phyloP scores from a whole-genome alignment of 2,113 vertebrate species.

The Arothron firmamentum region DNA sequence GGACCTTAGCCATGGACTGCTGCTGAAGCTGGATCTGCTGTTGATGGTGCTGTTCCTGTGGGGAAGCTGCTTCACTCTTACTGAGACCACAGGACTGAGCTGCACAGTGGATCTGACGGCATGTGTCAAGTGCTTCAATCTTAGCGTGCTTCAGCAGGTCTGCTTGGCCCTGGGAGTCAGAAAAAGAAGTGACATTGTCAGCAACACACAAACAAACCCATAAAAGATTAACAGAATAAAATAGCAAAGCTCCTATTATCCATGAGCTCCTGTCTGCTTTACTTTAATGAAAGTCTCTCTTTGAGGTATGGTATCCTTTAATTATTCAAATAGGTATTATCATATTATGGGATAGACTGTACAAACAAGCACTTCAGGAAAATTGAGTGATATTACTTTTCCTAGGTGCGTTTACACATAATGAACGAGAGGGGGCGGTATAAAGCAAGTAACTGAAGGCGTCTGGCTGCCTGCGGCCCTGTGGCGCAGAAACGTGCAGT shows the following conservation, averaged over 20 bases:
- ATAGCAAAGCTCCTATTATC: too few relatives aligned
- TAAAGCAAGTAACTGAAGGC: conserved; percentile 9
- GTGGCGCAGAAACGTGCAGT: conserved; percentile 38
- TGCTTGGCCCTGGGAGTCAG: conserved; percentile 80
- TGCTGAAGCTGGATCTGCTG: conserved; percentile 37
- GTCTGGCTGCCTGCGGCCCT: conserved; percentile 27
- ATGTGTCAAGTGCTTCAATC: conserved; percentile 82
- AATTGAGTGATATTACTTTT: not conserved
- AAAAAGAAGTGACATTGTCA: not conserved
- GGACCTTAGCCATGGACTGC: conserved; percentile 32
- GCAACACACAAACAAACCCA: not conserved
- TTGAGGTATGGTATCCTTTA: too few relatives aligned
- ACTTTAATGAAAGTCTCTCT: too few relatives aligned
- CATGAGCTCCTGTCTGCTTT: too few relatives aligned
- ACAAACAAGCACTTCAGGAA: too few relatives aligned
- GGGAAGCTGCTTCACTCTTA: conserved; percentile 78
- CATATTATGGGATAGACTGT: too few relatives aligned
- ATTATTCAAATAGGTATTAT: too few relatives aligned
- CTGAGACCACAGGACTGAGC: conserved; percentile 87
- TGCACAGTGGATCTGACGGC: conserved; percentile 89
- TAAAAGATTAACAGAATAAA: not conserved
- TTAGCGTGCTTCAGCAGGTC: conserved; percentile 89
- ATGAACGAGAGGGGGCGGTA: conserved; percentile 57
- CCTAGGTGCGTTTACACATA: conserved; percentile 7
- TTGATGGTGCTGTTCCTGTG: conserved; percentile 60